These are phyloP conservation scores for Metaphire vulgaris DNA, from an alignment of 1,140 invertebrate genomes.

Conservation along the genomic window DNA sequence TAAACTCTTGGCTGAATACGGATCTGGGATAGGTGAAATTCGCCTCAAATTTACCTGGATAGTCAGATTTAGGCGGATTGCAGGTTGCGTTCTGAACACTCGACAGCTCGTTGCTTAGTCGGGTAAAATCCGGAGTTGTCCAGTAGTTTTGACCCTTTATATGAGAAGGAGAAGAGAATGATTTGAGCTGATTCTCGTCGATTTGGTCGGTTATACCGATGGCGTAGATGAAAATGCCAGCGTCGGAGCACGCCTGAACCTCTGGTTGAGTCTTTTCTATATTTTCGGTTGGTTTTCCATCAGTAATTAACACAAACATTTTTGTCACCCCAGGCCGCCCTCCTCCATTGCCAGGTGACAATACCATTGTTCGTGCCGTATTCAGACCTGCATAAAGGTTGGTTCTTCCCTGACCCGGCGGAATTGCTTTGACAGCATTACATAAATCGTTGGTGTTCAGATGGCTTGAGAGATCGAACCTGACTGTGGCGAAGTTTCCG, in stretches of 20 bases:
- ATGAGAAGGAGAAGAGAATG: slow-evolving; percentile 8
- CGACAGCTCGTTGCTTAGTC: not conserved
- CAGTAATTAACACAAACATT: slow-evolving; percentile 42
- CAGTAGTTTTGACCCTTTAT: slow-evolving; percentile 7
- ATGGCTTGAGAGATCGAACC: slow-evolving; percentile 4
- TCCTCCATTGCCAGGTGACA: not conserved
- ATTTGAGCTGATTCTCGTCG: slow-evolving; percentile 8
- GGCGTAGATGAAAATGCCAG: slow-evolving; percentile 10
- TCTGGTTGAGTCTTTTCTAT: slow-evolving; percentile 32
- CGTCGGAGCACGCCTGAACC: slow-evolving; percentile 21
- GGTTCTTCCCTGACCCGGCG: slow-evolving; percentile 3
- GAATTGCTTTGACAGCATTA: not conserved
- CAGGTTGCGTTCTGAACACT: slow-evolving; percentile 19
- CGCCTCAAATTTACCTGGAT: not conserved
- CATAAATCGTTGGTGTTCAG: not conserved
- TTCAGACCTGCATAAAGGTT: slow-evolving; percentile 14
- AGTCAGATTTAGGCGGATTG: not conserved
- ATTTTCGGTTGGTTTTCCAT: slow-evolving; percentile 37
- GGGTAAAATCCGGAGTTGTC: slow-evolving; percentile 12
- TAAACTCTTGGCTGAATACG: not conserved
- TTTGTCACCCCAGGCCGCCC: slow-evolving; percentile 40
- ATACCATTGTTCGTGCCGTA: slow-evolving; percentile 6
- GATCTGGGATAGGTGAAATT: not conserved
- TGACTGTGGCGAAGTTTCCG: not conserved
- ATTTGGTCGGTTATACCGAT: slow-evolving; percentile 15